Evolutionary conservation across 1,140 invertebrate species (phyloP).

Genomic region (Pectinophora gossypiella): DNA sequence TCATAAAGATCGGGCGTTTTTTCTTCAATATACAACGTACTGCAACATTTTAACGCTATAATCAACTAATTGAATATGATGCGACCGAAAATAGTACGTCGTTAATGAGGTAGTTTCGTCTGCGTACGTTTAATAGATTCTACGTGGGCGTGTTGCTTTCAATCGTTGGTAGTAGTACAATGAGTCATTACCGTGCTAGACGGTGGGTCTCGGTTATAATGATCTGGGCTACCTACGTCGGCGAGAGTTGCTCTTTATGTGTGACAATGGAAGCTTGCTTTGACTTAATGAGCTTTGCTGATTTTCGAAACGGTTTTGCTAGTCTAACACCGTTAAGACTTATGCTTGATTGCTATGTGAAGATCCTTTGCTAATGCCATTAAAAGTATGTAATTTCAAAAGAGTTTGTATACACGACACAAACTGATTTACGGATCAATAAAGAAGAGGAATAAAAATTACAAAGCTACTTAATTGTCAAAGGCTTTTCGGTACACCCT

Average conservation of each 20-base stretch:
- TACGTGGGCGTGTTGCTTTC: slow-evolving; percentile 34
- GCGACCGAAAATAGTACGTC: slow-evolving; percentile 14
- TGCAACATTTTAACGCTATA: no score
- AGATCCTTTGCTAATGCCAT: no score
- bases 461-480: no score
- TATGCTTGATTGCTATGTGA: no score
- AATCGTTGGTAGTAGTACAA: slow-evolving; percentile 29
- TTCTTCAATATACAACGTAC: no score
- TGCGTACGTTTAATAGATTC: slow-evolving; percentile 28
- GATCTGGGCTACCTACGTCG: slow-evolving; percentile 20
- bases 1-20: no score
- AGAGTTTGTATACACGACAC: no score
- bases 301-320: not conserved
- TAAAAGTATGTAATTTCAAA: no score
- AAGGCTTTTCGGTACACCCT: no score
- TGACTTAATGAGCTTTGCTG: not conserved
- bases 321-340: no score
- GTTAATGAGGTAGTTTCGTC: slow-evolving; percentile 16
- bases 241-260: slow-evolving; percentile 16
- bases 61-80: not conserved
- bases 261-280: slow-evolving; percentile 1
- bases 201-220: slow-evolving; percentile 14
- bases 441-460: no score
- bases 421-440: no score
- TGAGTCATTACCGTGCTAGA: slow-evolving; percentile 34